Base-by-base conservation (phyloP, 1,140 invertebrate species). In the Matsumurasca onukii region DNA sequence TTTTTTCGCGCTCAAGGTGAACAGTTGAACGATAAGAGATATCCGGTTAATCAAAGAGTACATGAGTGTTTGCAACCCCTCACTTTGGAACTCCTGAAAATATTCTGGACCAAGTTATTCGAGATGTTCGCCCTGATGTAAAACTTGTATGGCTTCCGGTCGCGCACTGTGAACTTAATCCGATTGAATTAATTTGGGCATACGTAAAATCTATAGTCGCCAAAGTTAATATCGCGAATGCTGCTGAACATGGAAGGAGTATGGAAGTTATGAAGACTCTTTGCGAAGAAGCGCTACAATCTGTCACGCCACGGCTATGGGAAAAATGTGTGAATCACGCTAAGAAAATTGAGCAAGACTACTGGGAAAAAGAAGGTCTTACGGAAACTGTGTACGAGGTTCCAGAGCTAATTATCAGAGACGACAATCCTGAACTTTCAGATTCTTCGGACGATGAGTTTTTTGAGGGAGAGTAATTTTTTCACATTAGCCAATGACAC, bases 131-230 rank as follows among this genome's bases (percentile, higher is more conserved):
- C 24, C 62, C 62, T 20, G 62, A 65, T 65, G 62, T 65, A 2
- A 39, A 39, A 39, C 62, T 65, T 39, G 24, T 68, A 15, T 20
- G 66, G 45, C 66, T 70, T 9, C 69, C 69, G 24, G 31, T 29
- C 17, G 51, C 59, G 12, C 69, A 70, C 61, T 70, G 69, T 13
- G 30, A 68, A 13, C 55, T 68, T 15, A 71, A 71, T 57, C 66
- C 67, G 0, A 69, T 71, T 12, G 70, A 69, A 31, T 31, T 69
- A 2, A 66, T 69, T 25, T 69, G 51, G 63, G 68, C 51, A 13
- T 34, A 66, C 29, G 63, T 69, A 22, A 66, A 69, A 66, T 51
- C 25, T 1, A 55, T 34, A 13, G 34, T 66, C 17, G 63, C 63
- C 2, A 70, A 70, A 70, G 31, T 66, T 9, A 67, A 70, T 34